phyloP scores from a whole-genome alignment of 2,888 invertebrate genomes.

The Acrobasis suavella region DNA sequence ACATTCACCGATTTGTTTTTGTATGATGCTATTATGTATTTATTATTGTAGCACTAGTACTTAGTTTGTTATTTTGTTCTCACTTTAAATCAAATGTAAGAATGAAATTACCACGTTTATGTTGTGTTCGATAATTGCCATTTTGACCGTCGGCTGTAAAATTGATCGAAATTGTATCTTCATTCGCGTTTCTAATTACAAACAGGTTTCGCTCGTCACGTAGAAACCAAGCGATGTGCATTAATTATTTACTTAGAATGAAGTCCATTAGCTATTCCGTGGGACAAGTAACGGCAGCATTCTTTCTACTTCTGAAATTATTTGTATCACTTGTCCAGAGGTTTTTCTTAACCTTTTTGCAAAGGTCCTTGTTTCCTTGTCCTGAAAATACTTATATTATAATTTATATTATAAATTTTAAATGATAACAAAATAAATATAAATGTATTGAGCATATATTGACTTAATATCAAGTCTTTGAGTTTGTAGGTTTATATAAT shows the following conservation, averaged over 20 bases:
- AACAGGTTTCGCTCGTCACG: not conserved
- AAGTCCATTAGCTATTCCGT: too few species aligned
- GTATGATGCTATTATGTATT: not conserved
- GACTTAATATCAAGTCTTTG: too few species aligned
- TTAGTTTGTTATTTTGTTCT: not conserved
- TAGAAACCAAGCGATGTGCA: not conserved
- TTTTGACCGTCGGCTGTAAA: not conserved
- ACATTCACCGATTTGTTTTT: conserved; percentile 4
- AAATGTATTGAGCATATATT: too few species aligned
- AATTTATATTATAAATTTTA: too few species aligned
- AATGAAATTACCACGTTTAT: not conserved
- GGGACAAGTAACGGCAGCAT: too few species aligned
- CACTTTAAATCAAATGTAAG: not conserved
- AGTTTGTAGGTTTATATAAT: too few species aligned
- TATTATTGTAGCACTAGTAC: not conserved
- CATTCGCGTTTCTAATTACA: not conserved
- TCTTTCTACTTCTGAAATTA: too few species aligned
- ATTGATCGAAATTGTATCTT: not conserved
- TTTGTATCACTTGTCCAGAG: too few species aligned
- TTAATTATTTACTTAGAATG: not conserved
- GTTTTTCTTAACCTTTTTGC: too few species aligned
- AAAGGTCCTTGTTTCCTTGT: too few species aligned
- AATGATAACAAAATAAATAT: too few species aligned
- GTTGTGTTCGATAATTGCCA: not conserved
- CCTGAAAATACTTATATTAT: too few species aligned